Conservation (phyloP, 2,888 invertebrate species). For the Conchocele bisecta region DNA sequence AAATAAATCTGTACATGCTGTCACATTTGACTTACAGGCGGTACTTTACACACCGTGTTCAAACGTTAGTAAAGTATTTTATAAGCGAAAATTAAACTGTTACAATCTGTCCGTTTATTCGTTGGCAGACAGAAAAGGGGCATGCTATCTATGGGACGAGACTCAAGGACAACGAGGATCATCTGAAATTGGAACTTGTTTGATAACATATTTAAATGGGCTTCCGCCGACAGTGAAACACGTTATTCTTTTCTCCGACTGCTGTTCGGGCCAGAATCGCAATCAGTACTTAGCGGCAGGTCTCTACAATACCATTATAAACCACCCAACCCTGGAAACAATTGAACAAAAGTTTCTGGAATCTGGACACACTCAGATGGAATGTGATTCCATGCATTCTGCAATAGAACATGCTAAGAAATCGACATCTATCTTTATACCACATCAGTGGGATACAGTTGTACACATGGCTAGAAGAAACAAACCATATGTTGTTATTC, state of each 20-base stretch:
- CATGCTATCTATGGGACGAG: slow-evolving; percentile 35
- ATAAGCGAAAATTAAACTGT: slow-evolving; percentile 40
- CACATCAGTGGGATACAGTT: slow-evolving; percentile 28
- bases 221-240: slow-evolving; percentile 20
- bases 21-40: slow-evolving; percentile 43
- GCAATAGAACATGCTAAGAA: slow-evolving; percentile 36
- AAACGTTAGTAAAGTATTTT: slow-evolving; percentile 31
- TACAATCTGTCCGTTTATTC: slow-evolving; percentile 48
- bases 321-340: slow-evolving; percentile 9
- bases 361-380: slow-evolving; percentile 41
- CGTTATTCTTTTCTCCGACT: slow-evolving; percentile 36
- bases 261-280: slow-evolving; percentile 37
- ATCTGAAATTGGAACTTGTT: slow-evolving; percentile 37
- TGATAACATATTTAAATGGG: slow-evolving; percentile 12
- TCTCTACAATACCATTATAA: slow-evolving; percentile 14
- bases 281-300: slow-evolving; percentile 37
- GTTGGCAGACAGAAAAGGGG: slow-evolving; percentile 10
- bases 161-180: slow-evolving; percentile 34
- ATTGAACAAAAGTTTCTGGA: slow-evolving; percentile 45
- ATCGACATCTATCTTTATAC: slow-evolving; percentile 15
- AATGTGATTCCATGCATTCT: slow-evolving; percentile 34
- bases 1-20: neutral
- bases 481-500: slow-evolving; percentile 22
- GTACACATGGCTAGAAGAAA: slow-evolving; percentile 20
- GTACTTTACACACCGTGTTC: slow-evolving; percentile 38